Evolutionary conservation across 2,888 invertebrate genomes (phyloP).

Genomic region (Tetragonisca angustula): DNA sequence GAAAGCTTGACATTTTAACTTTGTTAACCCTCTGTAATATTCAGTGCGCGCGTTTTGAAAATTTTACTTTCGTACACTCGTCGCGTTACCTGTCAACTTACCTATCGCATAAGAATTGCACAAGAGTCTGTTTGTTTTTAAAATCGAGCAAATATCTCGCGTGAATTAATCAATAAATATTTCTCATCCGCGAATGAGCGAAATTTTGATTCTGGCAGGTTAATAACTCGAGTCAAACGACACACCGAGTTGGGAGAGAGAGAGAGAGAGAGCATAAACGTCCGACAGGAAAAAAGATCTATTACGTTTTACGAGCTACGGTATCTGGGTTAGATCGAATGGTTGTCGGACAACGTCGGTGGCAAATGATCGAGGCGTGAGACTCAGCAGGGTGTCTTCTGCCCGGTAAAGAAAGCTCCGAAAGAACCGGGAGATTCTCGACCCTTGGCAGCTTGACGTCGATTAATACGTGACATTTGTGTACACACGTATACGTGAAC

Average conservation of each 20-base stretch:
- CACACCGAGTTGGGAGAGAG: too few relatives aligned
- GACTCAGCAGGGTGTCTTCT: constrained; percentile 30
- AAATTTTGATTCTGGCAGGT: not conserved
- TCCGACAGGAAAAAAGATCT: too few relatives aligned
- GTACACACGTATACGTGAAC: constrained; percentile 4
- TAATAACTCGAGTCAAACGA: not conserved
- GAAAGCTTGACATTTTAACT: too few relatives aligned
- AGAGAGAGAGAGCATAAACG: not conserved
- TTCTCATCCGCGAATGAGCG: too few relatives aligned
- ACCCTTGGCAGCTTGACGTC: constrained; percentile 15
- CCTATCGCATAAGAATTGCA: too few relatives aligned
- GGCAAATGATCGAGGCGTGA: constrained; percentile 25
- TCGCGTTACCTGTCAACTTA: too few relatives aligned
- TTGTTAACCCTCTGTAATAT: too few relatives aligned
- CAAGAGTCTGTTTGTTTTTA: too few relatives aligned
- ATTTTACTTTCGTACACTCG: too few relatives aligned
- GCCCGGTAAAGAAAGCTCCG: constrained; percentile 5
- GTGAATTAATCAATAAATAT: too few relatives aligned
- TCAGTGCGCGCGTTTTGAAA: too few relatives aligned
- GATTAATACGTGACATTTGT: constrained; percentile 32
- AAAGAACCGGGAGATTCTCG: constrained; percentile 27
- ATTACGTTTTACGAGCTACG: not conserved
- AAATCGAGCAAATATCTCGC: too few relatives aligned
- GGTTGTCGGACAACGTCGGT: constrained; percentile 4
- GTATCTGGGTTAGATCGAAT: constrained; percentile 12